Evolutionary conservation across 92 coral and sea anemone genomes (phyloP).

Genomic region (Desmophyllum pertusum): DNA sequence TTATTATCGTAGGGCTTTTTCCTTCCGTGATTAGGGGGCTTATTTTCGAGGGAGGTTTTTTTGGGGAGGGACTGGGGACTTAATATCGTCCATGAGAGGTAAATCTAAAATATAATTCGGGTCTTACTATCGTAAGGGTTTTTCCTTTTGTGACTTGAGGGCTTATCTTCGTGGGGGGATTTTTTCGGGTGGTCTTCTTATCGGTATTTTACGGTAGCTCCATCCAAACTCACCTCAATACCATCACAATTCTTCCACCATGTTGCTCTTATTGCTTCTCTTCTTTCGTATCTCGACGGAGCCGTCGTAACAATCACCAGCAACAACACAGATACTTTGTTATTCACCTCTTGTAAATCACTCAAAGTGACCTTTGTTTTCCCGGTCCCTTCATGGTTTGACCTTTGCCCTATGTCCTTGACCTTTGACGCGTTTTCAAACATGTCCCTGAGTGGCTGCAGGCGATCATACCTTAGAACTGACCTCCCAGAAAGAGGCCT

Average conservation of each 20-base stretch:
- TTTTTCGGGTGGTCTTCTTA: too few relatives aligned
- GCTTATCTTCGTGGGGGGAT: too few relatives aligned
- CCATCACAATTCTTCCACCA: conserved; percentile 37
- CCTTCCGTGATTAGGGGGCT: too few relatives aligned
- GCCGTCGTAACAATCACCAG: conserved; percentile 30
- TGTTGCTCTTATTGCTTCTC: conserved; percentile 24
- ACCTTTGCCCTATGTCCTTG: not conserved
- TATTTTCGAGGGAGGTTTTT: too few relatives aligned
- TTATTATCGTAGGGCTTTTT: too few relatives aligned
- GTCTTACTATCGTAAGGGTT: too few relatives aligned
- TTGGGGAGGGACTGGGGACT: too few relatives aligned
- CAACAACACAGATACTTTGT: not conserved
- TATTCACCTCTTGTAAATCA: not conserved
- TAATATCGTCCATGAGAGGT: too few relatives aligned
- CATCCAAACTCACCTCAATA: not conserved
- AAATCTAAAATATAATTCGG: too few relatives aligned
- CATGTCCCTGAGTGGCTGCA: conserved; percentile 1
- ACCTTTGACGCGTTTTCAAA: conserved; percentile 1
- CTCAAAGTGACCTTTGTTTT: not conserved
- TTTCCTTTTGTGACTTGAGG: too few relatives aligned
- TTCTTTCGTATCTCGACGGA: conserved; percentile 7
- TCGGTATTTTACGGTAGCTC: not conserved
- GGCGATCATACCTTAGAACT: not conserved
- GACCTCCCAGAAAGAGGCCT: too few relatives aligned
- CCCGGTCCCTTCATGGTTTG: not conserved